Conservation (phyloP, 2,113 vertebrate species). For the Prionailurus viverrinus region DNA sequence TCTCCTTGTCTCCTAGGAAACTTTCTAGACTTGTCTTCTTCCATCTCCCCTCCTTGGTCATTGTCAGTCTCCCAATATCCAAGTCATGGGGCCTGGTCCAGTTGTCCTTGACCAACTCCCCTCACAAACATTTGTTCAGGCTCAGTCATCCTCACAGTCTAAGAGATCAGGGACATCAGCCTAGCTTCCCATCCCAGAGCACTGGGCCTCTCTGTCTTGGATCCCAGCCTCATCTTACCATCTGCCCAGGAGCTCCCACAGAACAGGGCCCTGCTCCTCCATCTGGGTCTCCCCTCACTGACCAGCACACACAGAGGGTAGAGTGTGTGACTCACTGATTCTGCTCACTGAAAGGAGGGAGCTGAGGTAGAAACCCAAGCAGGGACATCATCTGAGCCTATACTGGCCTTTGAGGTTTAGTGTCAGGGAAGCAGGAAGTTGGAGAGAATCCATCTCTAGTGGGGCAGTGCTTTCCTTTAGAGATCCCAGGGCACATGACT, state of each 20-base stretch:
- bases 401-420: not conserved
- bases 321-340: not conserved
- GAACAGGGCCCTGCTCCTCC: not conserved
- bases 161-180: too few relatives aligned
- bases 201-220: not conserved
- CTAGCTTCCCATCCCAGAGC: not conserved
- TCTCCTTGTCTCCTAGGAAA: not conserved
- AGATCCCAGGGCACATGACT: not conserved
- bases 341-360: not conserved
- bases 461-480: not conserved
- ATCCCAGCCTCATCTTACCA: not conserved
- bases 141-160: too few relatives aligned
- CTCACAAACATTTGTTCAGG: not conserved
- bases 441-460: not conserved
- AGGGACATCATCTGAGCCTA: not conserved
- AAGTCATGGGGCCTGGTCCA: not conserved
- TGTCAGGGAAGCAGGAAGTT: not conserved
- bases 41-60: not conserved
- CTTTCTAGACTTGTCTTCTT: not conserved
- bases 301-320: not conserved
- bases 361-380: not conserved
- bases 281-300: not conserved
- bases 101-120: not conserved
- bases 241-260: not conserved
- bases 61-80: not conserved